A percentile compares a stretch with the other conserved stretches of the same genome.
Conservation (phyloP, 64 coral and sea anemone species). For the Exaiptasia diaphana region DNA sequence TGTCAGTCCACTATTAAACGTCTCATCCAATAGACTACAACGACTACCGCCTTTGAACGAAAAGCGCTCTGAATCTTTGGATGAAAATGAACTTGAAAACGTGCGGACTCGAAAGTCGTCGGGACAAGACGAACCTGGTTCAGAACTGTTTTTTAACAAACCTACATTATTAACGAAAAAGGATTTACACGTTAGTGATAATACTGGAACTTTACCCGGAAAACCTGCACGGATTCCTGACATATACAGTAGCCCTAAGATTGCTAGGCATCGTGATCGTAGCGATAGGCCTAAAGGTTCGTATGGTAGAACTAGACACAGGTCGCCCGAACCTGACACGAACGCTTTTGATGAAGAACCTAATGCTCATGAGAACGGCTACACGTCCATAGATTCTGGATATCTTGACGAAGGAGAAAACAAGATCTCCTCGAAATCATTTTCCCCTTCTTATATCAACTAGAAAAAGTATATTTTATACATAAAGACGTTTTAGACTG, state of each 20-base stretch:
- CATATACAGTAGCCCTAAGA: conserved; percentile 78
- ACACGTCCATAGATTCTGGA: too few species aligned
- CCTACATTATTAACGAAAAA: conserved; percentile 71
- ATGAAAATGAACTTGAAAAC: conserved; percentile 34
- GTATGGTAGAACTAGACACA: conserved; percentile 53
- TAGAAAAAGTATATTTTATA: too few species aligned
- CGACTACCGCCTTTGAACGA: conserved; percentile 56
- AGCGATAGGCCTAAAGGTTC: conserved; percentile 64
- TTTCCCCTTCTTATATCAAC: too few species aligned
- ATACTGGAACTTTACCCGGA: conserved; percentile 37
- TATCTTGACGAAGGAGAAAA: too few species aligned
- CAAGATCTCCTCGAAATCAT: too few species aligned
- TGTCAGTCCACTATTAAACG: conserved; percentile 71
- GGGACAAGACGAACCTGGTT: not conserved
- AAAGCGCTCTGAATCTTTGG: conserved; percentile 12
- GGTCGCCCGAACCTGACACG: too few species aligned
- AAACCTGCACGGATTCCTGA: conserved; percentile 71
- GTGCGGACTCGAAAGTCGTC: conserved; percentile 20
- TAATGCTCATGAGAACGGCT: too few species aligned
- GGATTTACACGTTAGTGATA: conserved; percentile 30
- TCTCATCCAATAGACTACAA: conserved; percentile 61
- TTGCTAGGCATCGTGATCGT: conserved; percentile 47
- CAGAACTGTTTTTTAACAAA: conserved; percentile 63
- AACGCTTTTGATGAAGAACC: too few species aligned
- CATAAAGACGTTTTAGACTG: too few species aligned